A percentile compares a stretch with the other conserved stretches of the same genome.
Conservation (phyloP, 2,888 invertebrate species). For the Gasteruption jaculator region DNA sequence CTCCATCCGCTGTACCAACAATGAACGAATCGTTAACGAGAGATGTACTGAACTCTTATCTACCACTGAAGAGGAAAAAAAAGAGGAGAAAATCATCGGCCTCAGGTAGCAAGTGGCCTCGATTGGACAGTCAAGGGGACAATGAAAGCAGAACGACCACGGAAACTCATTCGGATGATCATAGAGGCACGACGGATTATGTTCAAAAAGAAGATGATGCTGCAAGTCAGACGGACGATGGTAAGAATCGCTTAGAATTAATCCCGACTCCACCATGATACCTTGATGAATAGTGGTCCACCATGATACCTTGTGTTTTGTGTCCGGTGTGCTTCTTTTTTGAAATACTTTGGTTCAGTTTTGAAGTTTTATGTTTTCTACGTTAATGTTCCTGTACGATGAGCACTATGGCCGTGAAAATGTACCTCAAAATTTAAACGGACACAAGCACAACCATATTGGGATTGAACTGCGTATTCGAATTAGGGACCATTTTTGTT, state of each 20-base stretch:
- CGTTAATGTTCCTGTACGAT: too few species aligned
- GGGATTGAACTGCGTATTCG: slow-evolving; percentile 45
- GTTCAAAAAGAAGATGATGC: slow-evolving; percentile 36
- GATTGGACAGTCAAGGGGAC: slow-evolving; percentile 23
- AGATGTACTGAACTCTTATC: slow-evolving; percentile 53
- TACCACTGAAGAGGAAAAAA: slow-evolving; percentile 56
- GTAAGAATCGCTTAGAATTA: slow-evolving; percentile 26
- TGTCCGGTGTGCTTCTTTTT: slow-evolving; percentile 36
- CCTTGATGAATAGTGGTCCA: slow-evolving; percentile 13
- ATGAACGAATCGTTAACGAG: slow-evolving; percentile 49
- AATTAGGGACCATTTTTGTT: slow-evolving; percentile 25
- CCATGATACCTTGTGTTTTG: slow-evolving; percentile 39
- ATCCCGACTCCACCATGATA: slow-evolving; percentile 4
- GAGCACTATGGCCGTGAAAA: too few species aligned
- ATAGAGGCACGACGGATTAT: slow-evolving; percentile 31
- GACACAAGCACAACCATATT: slow-evolving; percentile 50
- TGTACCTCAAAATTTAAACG: slow-evolving; percentile 29
- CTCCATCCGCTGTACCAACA: slow-evolving; percentile 42
- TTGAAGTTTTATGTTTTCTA: slow-evolving; percentile 16
- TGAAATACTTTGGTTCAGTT: too few species aligned
- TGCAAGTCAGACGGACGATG: slow-evolving; percentile 34
- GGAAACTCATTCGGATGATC: slow-evolving; percentile 26
- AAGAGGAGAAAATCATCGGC: slow-evolving; percentile 53
- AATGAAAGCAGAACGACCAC: slow-evolving; percentile 27
- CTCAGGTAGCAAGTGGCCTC: slow-evolving; percentile 40